Conservation (phyloP, 2,113 vertebrate species). For the Psilopsiagon aymara region DNA sequence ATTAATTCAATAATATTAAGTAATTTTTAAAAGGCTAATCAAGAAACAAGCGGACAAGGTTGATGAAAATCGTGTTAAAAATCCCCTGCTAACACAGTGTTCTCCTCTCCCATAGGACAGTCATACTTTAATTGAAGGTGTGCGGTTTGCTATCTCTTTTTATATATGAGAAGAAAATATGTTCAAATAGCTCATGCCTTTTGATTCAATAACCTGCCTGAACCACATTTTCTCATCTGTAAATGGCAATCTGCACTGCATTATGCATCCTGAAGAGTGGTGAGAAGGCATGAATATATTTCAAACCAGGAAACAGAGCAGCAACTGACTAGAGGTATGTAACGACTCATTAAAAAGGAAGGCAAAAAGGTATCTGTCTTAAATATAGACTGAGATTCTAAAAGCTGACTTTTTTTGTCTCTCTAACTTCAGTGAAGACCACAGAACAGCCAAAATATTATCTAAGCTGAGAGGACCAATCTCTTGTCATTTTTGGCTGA, state of each 20-base stretch:
- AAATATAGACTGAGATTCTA: background rate
- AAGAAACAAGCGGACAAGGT: background rate
- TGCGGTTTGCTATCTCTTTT: background rate
- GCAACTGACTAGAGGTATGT: background rate
- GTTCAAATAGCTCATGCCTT: background rate
- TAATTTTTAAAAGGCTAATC: background rate
- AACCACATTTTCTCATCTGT: background rate
- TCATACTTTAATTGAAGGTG: background rate
- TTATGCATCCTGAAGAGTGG: background rate
- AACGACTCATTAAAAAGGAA: background rate
- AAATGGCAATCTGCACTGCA: background rate
- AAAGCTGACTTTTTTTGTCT: conserved; percentile 7
- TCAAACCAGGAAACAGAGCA: background rate
- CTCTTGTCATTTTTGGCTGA: background rate
- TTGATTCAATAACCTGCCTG: background rate
- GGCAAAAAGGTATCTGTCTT: background rate
- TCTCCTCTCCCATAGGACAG: background rate
- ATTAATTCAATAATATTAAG: background rate
- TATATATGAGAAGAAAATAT: background rate
- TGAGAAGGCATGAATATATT: background rate
- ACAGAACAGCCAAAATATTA: background rate
- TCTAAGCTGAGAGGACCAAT: background rate
- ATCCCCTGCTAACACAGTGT: fast-evolving
- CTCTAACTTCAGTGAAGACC: background rate
- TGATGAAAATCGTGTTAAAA: background rate